Conservation (phyloP, 1,140 invertebrate species). For the Drusus annulatus region DNA sequence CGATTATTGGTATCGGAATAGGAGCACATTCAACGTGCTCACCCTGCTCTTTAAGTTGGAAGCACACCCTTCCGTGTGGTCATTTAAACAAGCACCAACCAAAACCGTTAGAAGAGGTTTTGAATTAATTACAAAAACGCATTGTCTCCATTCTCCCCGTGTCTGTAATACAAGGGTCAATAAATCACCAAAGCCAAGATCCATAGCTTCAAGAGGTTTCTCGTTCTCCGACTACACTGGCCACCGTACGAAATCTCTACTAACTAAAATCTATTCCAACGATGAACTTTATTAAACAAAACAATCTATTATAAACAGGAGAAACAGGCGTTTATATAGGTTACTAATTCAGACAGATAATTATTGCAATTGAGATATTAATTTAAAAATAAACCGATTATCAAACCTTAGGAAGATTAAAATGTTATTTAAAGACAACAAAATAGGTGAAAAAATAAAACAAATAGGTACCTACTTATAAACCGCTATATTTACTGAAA, state of each 20-base stretch:
- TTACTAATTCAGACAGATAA: not conserved
- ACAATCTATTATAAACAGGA: slow-evolving; percentile 8
- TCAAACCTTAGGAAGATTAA: too few species aligned
- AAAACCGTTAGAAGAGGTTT: not conserved
- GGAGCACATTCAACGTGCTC: too few species aligned
- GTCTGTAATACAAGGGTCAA: slow-evolving; percentile 20
- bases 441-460: too few species aligned
- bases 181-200: slow-evolving; percentile 18
- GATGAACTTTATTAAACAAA: slow-evolving; percentile 27
- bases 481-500: too few species aligned
- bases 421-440: too few species aligned
- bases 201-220: slow-evolving; percentile 7
- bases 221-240: too few species aligned
- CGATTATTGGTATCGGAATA: too few species aligned
- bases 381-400: too few species aligned
- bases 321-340: not conserved
- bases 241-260: not conserved
- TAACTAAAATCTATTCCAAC: too few species aligned
- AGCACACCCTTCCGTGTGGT: too few species aligned
- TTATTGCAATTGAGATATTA: not conserved
- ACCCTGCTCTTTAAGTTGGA: too few species aligned
- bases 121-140: slow-evolving; percentile 7
- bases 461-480: too few species aligned
- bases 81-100: not conserved
- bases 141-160: slow-evolving; percentile 17